phyloP scores from a whole-genome alignment of 1,140 invertebrate species.

The Zophobas morio region DNA sequence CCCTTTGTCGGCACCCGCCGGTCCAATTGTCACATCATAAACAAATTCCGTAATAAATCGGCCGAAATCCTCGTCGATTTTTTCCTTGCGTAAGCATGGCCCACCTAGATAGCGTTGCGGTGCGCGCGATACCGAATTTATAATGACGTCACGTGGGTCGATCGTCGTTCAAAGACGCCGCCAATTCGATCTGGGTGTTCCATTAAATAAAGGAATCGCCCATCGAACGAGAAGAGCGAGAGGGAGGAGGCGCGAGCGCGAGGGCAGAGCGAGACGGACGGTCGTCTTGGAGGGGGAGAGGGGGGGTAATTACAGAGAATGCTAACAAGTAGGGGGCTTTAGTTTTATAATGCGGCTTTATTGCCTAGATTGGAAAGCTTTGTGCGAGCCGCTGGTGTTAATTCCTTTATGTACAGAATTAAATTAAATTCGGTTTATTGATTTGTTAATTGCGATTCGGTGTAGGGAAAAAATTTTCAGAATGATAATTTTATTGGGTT shows the following conservation, averaged over 20 bases:
- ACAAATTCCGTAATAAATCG: slow-evolving; percentile 50
- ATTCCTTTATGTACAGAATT: slow-evolving; percentile 27
- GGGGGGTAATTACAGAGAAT: slow-evolving; percentile 56
- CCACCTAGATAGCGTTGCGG: not conserved
- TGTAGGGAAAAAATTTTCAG: not conserved
- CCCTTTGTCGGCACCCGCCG: slow-evolving; percentile 44
- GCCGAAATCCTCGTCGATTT: slow-evolving; percentile 23
- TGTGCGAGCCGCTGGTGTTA: slow-evolving; percentile 33
- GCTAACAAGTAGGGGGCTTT: slow-evolving; percentile 61
- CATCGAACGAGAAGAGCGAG: slow-evolving; percentile 43
- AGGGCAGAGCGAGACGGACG: slow-evolving; percentile 4
- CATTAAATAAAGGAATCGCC: slow-evolving; percentile 61
- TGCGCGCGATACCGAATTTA: slow-evolving; percentile 26
- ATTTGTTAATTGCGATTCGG: slow-evolving; percentile 22
- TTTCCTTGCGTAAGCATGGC: not conserved
- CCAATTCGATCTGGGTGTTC: slow-evolving; percentile 64
- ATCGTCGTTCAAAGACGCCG: slow-evolving; percentile 59
- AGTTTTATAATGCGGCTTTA: slow-evolving; percentile 57
- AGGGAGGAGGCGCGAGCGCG: not conserved
- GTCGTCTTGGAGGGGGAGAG: slow-evolving; percentile 45
- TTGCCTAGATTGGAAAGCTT: slow-evolving; percentile 46
- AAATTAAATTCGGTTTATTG: slow-evolving; percentile 29
- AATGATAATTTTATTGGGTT: not conserved
- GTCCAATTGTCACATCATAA: slow-evolving; percentile 58
- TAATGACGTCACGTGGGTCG: slow-evolving; percentile 56